Percentiles rank a stretch among this genome's conserved stretches.
Evolutionary conservation across 2,797 vertebrate genomes (phyloP).

Genomic region (Dallia pectoralis): DNA sequence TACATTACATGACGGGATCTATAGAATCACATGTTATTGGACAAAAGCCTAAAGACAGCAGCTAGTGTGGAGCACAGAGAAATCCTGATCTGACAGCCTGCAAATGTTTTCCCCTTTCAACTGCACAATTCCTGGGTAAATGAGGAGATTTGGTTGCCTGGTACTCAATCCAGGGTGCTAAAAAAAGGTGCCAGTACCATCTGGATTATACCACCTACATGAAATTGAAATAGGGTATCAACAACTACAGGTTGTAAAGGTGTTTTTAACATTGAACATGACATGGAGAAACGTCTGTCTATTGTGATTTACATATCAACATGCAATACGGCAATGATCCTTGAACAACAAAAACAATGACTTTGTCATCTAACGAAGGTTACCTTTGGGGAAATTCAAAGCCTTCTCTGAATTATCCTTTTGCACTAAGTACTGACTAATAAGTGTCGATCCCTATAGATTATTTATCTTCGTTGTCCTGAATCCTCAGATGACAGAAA

Average conservation of each 20-base stretch:
- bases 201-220: conserved; percentile 56
- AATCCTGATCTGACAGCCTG: conserved; percentile 26
- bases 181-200: conserved; percentile 50
- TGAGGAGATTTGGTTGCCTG: conserved; percentile 45
- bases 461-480: conserved; percentile 49
- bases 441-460: conserved; percentile 45
- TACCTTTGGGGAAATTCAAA: conserved; percentile 28
- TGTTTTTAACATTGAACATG: conserved; percentile 1
- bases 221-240: background rate
- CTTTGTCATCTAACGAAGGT: background rate
- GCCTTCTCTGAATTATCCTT: conserved; percentile 2
- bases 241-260: background rate
- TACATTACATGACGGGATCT: background rate
- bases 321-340: background rate
- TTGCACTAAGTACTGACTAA: conserved; percentile 35
- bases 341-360: background rate
- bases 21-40: conserved; percentile 25
- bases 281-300: background rate
- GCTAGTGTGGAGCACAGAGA: conserved; percentile 20
- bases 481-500: conserved; percentile 17
- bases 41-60: conserved; percentile 23
- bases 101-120: conserved; percentile 42
- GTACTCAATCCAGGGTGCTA: conserved; percentile 44
- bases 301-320: background rate
- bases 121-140: conserved; percentile 53